Evolutionary conservation across 2,113 vertebrate species (phyloP).

Genomic region (Climacteris rufus): DNA sequence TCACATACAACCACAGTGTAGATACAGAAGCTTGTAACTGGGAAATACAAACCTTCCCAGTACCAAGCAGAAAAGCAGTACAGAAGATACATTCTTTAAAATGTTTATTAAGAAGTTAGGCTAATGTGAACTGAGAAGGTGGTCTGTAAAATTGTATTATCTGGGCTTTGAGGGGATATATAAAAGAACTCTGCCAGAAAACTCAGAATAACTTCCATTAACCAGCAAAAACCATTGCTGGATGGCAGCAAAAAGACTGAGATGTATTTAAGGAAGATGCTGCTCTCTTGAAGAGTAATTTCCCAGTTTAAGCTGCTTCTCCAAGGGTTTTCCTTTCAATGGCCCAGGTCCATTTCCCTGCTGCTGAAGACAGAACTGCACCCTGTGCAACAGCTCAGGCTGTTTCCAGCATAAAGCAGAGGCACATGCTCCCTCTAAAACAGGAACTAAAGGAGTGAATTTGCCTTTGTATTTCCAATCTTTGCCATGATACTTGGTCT

Average conservation of each 20-base stretch:
- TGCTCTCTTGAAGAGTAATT: neutral
- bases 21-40: accelerated
- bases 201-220: neutral
- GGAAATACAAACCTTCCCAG: neutral
- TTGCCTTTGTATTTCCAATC: neutral
- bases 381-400: neutral
- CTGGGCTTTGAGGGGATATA: neutral
- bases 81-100: neutral
- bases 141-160: neutral
- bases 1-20: accelerated
- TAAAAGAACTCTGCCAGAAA: neutral
- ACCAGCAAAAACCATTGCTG: neutral
- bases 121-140: neutral
- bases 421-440: neutral
- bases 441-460: neutral
- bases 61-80: neutral
- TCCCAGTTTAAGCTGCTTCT: neutral
- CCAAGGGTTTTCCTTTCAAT: neutral
- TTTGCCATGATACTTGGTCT: neutral
- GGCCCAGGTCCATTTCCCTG: neutral
- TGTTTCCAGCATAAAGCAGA: neutral
- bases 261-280: neutral
- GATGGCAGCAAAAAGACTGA: neutral
- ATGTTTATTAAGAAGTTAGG: neutral
- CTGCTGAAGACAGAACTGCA: neutral